These are phyloP conservation scores for Hydraecia micacea DNA, from an alignment of 2,888 invertebrate species.

Conservation along the genomic window DNA sequence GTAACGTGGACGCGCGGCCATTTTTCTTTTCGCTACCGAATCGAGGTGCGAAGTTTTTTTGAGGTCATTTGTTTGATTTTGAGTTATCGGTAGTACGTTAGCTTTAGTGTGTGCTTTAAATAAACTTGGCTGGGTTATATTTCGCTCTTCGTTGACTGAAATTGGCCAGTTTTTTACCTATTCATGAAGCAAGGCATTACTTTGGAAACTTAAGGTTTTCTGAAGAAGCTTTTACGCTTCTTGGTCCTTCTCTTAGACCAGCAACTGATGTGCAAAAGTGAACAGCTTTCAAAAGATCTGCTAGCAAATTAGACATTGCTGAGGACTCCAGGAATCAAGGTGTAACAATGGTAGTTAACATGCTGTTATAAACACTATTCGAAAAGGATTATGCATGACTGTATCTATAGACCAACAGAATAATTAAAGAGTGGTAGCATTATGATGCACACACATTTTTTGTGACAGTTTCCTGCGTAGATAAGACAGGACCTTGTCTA, in stretches of 20 bases:
- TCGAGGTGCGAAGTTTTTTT: slow-evolving; percentile 48
- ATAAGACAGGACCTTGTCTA: slow-evolving; percentile 58
- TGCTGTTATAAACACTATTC: not conserved
- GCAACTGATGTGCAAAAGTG: not conserved
- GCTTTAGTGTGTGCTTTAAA: slow-evolving; percentile 2
- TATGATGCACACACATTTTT: slow-evolving; percentile 44
- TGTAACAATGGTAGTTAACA: not conserved
- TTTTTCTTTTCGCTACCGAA: slow-evolving; percentile 62
- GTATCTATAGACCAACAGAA: slow-evolving; percentile 21
- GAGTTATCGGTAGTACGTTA: slow-evolving; percentile 37
- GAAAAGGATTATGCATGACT: slow-evolving; percentile 25
- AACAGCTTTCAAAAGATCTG: not conserved
- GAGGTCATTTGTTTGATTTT: slow-evolving; percentile 48
- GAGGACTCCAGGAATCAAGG: not conserved
- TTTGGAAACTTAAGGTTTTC: not conserved
- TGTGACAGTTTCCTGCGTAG: slow-evolving; percentile 53
- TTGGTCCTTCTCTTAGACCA: not conserved
- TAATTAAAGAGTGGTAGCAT: slow-evolving; percentile 55
- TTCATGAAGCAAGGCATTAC: not conserved
- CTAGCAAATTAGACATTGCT: not conserved
- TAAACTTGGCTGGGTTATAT: not conserved
- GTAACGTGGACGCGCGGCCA: slow-evolving; percentile 49
- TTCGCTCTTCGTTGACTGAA: not conserved
- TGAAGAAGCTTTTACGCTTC: not conserved
- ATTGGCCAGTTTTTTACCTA: not conserved